Base-by-base conservation (phyloP, 2,888 invertebrate species). In the Tanytarsus gracilentus region DNA sequence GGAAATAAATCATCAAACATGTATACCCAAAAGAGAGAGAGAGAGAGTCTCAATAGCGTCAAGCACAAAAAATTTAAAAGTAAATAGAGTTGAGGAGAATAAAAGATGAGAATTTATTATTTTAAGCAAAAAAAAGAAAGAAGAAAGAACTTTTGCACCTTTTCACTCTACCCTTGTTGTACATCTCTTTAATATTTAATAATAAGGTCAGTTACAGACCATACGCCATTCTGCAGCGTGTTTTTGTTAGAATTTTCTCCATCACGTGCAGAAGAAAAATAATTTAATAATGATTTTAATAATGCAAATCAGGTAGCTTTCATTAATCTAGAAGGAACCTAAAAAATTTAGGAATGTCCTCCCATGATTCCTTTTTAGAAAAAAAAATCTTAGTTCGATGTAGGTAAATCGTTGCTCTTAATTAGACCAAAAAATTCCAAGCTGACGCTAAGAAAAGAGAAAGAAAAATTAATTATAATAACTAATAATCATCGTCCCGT, bases 1-100 rank as follows among this genome's bases (percentile, higher is more conserved):
- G 39, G 40, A 55, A 55, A 55, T 55, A 55, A 55, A 55, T 55
- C 55, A 55, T 55, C 26, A 26, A 39, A 55, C 27, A n/a, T 39
- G 55, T 39, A 33, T 53, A 33, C 44, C 44, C 44, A 44, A 18
- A 8, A 48, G 25, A 48, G 25, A 23, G n/a, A 26, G 26, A 49
- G 14, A 25, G 26, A 53, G 21, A 53, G 23, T 36, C 26, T 18
- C 49, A 39, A 4, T 8, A 39, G 55, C 39, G 44, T 14, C 39
- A 25, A 40, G 40, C 18, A 51, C 25, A 49, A 25, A 11, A 49
- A 14, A 27, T 26, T 27, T 25, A 18, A 16, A 49, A 49, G 49
- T 25, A 49, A 49, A 49, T 49, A 51, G 29, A 30, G 8, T 6
- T 11, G 30, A 51, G 16, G 30, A 30, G 18, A 21, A 18, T 27